Base-by-base conservation (phyloP, 2,113 vertebrate genomes). In the Paradoxurus hermaphroditus region DNA sequence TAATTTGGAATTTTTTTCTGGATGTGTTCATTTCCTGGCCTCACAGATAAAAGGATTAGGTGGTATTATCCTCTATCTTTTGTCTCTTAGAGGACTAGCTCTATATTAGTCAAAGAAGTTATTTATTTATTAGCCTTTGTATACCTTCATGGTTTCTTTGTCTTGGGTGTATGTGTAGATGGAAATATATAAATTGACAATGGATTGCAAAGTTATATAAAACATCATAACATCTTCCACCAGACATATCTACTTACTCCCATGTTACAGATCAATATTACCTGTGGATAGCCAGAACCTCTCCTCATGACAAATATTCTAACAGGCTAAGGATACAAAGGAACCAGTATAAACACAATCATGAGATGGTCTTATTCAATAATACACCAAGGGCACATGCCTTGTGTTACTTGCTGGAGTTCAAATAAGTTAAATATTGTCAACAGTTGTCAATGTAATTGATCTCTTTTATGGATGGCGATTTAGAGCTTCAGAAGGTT, bases 1-100 rank as follows among this genome's bases (percentile, higher is more conserved):
- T 93, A 29, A 44, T 70, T 90, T 83, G 73, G 36, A 67, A 34
- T 93, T 95, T 95, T 94, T 84, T 87, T 63, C 31, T 86, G 19
- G n/a, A 81, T 85, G 44, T 1, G 29, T 81, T 68, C 87, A 18
- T 92, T 19, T 67, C 44, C 25, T 85, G n/a, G 14, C 27, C 68
- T 88, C 13, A 83, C 4, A 77, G 34, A 2, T 72, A 89, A 86
- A 79, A 92, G 27, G 83, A 83, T 82, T 95, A 29, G 4, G 19
- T 68, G 46, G 14, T 51, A 34, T 84, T 62, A 81, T 82, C 27
- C 78, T 92, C 49, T 36, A 75, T 19, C 25, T 87, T 90, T 81
- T 67, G 16, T 62, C 53, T 94, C 12, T 67, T 44, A 92, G 53
- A 97, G 10, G 9, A 62, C 44, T 59, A 56, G 31, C 39, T 65